A percentile compares a stretch with the other conserved stretches of the same genome.
Conservation (phyloP, 1,140 invertebrate species). For the Drosophila azteca region DNA sequence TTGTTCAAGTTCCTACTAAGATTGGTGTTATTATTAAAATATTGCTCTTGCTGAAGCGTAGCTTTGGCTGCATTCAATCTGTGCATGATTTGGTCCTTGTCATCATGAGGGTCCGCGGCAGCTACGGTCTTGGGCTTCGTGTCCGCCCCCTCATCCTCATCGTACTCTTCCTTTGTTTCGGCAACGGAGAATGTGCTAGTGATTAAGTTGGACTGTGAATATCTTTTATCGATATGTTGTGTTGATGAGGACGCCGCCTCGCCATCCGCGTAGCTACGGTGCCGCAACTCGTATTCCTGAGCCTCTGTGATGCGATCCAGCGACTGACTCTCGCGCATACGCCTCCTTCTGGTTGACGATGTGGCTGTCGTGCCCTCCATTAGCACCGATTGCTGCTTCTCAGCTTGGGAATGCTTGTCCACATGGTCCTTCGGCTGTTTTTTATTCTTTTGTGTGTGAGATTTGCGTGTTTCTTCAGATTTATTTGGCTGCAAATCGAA, state of each 20-base stretch:
- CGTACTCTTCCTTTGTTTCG: slow-evolving; percentile 77
- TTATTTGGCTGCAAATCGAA: slow-evolving; percentile 67
- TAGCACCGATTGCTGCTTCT: slow-evolving; percentile 44
- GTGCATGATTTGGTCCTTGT: slow-evolving; percentile 78
- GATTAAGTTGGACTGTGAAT: slow-evolving; percentile 72
- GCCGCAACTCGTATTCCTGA: slow-evolving; percentile 86
- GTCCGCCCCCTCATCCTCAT: slow-evolving; percentile 62
- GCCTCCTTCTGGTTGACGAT: slow-evolving; percentile 83
- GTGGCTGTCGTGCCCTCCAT: slow-evolving; percentile 22
- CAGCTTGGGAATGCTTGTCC: slow-evolving; percentile 70
- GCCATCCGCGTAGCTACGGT: slow-evolving; percentile 65
- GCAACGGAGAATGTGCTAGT: slow-evolving; percentile 74
- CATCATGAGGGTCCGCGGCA: slow-evolving; percentile 5
- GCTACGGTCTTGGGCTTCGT: no score
- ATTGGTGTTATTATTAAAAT: slow-evolving; percentile 70
- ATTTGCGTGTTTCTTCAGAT: slow-evolving; percentile 71
- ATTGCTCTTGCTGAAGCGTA: slow-evolving; percentile 77
- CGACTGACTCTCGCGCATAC: slow-evolving; percentile 91
- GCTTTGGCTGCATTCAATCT: slow-evolving; percentile 77
- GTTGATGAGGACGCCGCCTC: slow-evolving; percentile 40
- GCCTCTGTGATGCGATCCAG: slow-evolving; percentile 92
- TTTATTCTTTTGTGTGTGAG: slow-evolving; percentile 68
- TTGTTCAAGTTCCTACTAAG: slow-evolving; percentile 56
- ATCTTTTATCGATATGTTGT: slow-evolving; percentile 73
- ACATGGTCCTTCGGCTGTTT: slow-evolving; percentile 73